phyloP scores from a whole-genome alignment of 2,888 invertebrate genomes.

The Caenorhabditis sulstoni region DNA sequence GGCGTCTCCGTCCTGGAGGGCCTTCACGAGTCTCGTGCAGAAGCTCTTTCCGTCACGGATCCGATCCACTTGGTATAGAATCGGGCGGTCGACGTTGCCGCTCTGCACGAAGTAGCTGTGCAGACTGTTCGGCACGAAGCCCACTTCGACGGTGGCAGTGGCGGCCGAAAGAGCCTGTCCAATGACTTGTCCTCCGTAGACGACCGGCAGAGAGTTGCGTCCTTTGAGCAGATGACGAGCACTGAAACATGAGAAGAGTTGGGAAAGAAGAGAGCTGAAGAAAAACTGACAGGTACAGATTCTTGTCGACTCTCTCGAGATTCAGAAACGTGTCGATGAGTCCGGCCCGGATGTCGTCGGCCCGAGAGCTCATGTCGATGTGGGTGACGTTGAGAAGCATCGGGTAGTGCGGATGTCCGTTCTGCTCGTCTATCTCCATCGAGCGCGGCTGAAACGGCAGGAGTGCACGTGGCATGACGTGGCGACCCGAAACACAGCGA shows the following conservation, averaged over 20 bases:
- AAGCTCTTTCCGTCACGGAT: conserved; percentile 82
- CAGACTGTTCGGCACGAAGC: conserved; percentile 81
- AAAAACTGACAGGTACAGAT: conserved; percentile 71
- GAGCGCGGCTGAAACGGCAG: conserved; percentile 16
- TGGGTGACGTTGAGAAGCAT: conserved; percentile 64
- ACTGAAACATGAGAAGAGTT: conserved; percentile 58
- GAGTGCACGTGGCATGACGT: background rate
- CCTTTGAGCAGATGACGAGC: conserved; percentile 75
- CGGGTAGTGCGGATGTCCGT: conserved; percentile 49
- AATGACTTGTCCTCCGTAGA: conserved; percentile 81
- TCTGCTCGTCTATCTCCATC: conserved; percentile 52
- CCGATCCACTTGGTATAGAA: conserved; percentile 82
- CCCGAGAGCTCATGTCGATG: conserved; percentile 65
- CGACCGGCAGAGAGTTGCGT: conserved; percentile 71
- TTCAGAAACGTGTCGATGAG: conserved; percentile 73
- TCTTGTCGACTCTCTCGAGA: conserved; percentile 71
- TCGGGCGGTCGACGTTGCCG: conserved; percentile 78
- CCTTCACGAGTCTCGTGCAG: conserved; percentile 81
- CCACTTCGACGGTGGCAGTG: conserved; percentile 80
- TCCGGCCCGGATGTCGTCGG: conserved; percentile 71
- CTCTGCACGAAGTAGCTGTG: conserved; percentile 82
- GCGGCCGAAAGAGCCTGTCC: conserved; percentile 81
- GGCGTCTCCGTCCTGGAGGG: conserved; percentile 81
- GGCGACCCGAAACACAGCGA: no score
- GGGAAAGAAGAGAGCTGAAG: no score